Base-by-base conservation (phyloP, 2,888 invertebrate species). In the Cecidostiba fungosa region DNA sequence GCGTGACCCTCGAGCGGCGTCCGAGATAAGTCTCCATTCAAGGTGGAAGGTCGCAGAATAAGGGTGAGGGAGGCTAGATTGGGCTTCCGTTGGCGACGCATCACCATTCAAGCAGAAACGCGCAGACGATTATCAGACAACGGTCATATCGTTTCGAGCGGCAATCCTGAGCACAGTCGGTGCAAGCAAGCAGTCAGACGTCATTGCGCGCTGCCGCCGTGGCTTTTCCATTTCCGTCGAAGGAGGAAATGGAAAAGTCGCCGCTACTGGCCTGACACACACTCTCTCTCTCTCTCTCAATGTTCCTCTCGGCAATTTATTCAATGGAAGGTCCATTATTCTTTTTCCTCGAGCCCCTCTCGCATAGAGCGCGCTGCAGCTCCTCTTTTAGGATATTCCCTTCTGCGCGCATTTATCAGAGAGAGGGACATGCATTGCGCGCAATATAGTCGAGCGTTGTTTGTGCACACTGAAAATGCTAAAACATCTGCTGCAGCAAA, bases 171-270 rank as follows among this genome's bases (percentile, higher is more conserved):
- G 66, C 66, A 29, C 14, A 26, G 14, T 14, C 26, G 66, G 29
- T 12, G 66, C 66, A 10, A 47, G 43, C 43, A 43, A 43, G 43
- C 12, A 43, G 78, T 23, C 72, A 70, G 69, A 3, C n/a, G 50
- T 32, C 74, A n/a, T 50, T 32, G 6, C 26, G 36, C 5, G 3
- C 69, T 39, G 73, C 47, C 29, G 32, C 81, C 73, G 79, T 77
- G 88, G 83, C 84, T 86, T 88, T 90, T 90, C 89, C 87, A 90
- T 90, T 90, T 89, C 90, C 89, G 86, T 77, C 66, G 16, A 47
- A 80, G 85, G 84, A 87, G 90, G 90, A 91, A 91, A 91, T 90
- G 88, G 90, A 88, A 91, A 90, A 90, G 89, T 89, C 89, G 74
- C 82, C 80, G 85, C 72, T 70, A 36, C 70, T 70, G 19, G 26